Evolutionary conservation across 2,113 vertebrate species (phyloP).

Genomic region (Carassius gibelio): DNA sequence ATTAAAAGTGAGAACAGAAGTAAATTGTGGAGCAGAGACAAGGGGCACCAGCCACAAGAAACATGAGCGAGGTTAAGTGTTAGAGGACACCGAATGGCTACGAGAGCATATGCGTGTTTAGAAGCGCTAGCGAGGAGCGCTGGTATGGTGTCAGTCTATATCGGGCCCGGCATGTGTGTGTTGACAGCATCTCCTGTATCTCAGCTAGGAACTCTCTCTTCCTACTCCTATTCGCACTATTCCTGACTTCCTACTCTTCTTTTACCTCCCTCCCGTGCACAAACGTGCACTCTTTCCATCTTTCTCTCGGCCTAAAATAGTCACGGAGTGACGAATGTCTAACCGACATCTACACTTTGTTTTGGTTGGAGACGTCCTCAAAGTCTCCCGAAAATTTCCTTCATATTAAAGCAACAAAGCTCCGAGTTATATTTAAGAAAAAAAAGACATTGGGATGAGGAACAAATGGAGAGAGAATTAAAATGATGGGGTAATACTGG

Average conservation of each 20-base stretch:
- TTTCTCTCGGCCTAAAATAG: constrained; percentile 31
- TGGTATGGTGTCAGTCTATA: constrained; percentile 71
- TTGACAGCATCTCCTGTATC: constrained; percentile 67
- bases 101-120: constrained; percentile 32
- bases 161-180: constrained; percentile 65
- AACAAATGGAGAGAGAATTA: neutral
- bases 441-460: neutral
- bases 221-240: constrained; percentile 69
- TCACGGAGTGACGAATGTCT: neutral
- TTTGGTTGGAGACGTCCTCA: constrained; percentile 56
- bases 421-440: neutral
- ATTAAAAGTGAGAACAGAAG: constrained; percentile 49
- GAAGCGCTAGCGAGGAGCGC: constrained; percentile 35
- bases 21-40: constrained; percentile 43
- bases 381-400: constrained; percentile 10
- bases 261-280: constrained; percentile 35
- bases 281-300: constrained; percentile 22
- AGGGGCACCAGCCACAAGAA: constrained; percentile 22
- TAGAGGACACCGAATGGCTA: constrained; percentile 39
- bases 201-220: constrained; percentile 73
- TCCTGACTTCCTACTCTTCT: constrained; percentile 62
- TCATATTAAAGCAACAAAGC: constrained; percentile 46
- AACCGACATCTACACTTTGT: constrained; percentile 60
- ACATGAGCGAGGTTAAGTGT: constrained; percentile 59
- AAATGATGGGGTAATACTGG: constrained; percentile 16